A percentile compares a stretch with the other conserved stretches of the same genome.
These are phyloP conservation scores for Rhinoptilus africanus DNA, from an alignment of 2,113 vertebrate species.

Conservation along the genomic window DNA sequence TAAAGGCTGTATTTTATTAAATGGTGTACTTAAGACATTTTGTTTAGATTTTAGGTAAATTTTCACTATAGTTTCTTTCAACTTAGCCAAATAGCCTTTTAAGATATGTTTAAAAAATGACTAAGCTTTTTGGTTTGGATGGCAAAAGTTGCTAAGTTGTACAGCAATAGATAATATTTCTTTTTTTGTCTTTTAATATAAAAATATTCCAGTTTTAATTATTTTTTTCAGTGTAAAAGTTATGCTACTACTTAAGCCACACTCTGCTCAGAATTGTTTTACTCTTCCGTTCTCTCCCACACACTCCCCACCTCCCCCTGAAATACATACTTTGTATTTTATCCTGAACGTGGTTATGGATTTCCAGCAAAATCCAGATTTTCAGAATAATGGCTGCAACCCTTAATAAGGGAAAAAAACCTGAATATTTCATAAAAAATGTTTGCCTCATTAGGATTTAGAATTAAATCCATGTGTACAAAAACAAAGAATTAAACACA, in stretches of 20 bases:
- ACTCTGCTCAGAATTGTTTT: background rate
- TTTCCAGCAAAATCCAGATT: background rate
- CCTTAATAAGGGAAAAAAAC: background rate
- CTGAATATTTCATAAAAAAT: background rate
- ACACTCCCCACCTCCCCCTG: too few relatives aligned
- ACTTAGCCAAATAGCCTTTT: background rate
- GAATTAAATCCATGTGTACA: background rate
- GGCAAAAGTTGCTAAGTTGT: background rate
- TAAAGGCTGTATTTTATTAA: background rate
- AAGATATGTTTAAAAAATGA: background rate
- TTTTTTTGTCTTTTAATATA: background rate
- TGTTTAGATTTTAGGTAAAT: background rate
- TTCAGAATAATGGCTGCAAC: background rate
- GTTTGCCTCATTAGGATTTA: background rate
- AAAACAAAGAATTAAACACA: background rate
- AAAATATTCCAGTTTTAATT: background rate
- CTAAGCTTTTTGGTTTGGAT: background rate
- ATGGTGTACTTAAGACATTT: background rate
- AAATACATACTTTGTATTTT: background rate
- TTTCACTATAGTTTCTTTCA: background rate
- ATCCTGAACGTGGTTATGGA: background rate
- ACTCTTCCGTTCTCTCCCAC: fast-evolving
- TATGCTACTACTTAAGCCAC: background rate
- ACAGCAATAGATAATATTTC: background rate
- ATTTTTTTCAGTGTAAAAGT: background rate